Evolutionary conservation across 2,888 invertebrate genomes (phyloP).

Genomic region (Nycteola revayana): DNA sequence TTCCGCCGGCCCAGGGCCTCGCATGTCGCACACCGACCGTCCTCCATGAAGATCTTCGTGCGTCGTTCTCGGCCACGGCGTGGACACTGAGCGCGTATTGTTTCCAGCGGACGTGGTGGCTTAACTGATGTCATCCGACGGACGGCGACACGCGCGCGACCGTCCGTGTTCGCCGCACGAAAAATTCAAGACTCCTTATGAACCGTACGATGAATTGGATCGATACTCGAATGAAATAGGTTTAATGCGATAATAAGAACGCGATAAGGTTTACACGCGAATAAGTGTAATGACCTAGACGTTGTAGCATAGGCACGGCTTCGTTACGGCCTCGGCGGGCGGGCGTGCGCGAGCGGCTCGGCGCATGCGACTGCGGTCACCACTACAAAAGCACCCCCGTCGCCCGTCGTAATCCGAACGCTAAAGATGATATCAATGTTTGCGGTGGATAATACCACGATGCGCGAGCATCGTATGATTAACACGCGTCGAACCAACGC

Average conservation of each 20-base stretch:
- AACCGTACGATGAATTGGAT: conserved; percentile 58
- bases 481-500: conserved; percentile 41
- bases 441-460: conserved; percentile 69
- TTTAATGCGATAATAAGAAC: conserved; percentile 77
- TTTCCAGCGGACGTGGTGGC: conserved; percentile 73
- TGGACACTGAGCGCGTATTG: conserved; percentile 76
- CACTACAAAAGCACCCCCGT: conserved; percentile 60
- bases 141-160: conserved; percentile 67
- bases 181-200: conserved; percentile 64
- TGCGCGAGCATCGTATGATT: conserved; percentile 58
- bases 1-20: conserved; percentile 73
- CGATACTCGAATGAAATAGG: conserved; percentile 72
- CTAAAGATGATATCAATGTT: conserved; percentile 71
- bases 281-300: conserved; percentile 77
- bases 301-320: conserved; percentile 64
- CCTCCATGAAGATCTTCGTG: conserved; percentile 77
- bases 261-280: conserved; percentile 78
- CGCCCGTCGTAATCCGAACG: conserved; percentile 70
- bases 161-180: conserved; percentile 62
- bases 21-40: conserved; percentile 73
- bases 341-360: conserved; percentile 71
- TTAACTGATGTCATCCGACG: conserved; percentile 81
- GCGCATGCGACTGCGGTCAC: conserved; percentile 72
- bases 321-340: conserved; percentile 64
- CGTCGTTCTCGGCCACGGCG: conserved; percentile 72